Evolutionary conservation across 2,888 invertebrate genomes (phyloP).

Genomic region (Thera obeliscata): DNA sequence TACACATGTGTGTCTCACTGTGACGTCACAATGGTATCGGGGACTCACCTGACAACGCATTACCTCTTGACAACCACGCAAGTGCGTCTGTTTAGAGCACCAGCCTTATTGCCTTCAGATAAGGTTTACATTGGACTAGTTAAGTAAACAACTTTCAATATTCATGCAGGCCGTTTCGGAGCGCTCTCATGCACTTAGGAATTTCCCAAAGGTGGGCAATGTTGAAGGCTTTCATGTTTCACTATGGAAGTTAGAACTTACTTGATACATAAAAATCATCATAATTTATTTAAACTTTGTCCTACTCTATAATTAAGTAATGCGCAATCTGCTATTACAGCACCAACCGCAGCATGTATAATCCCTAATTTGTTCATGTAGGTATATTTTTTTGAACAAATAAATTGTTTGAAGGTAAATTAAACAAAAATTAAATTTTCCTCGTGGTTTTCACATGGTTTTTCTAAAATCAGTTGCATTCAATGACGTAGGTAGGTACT

Average conservation of each 20-base stretch:
- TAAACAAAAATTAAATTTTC: background rate
- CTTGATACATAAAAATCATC: background rate
- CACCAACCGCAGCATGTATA: no score
- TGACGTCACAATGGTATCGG: slow-evolving; percentile 32
- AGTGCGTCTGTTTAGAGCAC: slow-evolving; percentile 16
- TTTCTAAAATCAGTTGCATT: background rate
- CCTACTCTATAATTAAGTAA: background rate
- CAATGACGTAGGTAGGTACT: background rate
- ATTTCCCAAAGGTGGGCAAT: slow-evolving; percentile 19
- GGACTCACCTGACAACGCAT: slow-evolving; percentile 26
- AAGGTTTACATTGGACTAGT: slow-evolving; percentile 15
- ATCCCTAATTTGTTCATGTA: no score
- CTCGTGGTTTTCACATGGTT: slow-evolving; percentile 4
- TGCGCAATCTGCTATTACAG: no score
- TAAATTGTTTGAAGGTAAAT: no score
- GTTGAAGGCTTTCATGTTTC: background rate
- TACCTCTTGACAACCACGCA: slow-evolving; percentile 23
- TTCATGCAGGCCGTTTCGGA: background rate
- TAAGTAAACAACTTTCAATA: slow-evolving; percentile 12
- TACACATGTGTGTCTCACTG: background rate
- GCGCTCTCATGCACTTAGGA: slow-evolving; percentile 15
- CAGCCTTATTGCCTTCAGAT: slow-evolving; percentile 6
- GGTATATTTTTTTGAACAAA: no score
- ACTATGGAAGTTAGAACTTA: background rate
- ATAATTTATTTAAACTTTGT: background rate